A percentile compares a stretch with the other conserved stretches of the same genome.
phyloP scores from a whole-genome alignment of 53 echinoderm and acorn worm species.

The Paracentrotus lividus region DNA sequence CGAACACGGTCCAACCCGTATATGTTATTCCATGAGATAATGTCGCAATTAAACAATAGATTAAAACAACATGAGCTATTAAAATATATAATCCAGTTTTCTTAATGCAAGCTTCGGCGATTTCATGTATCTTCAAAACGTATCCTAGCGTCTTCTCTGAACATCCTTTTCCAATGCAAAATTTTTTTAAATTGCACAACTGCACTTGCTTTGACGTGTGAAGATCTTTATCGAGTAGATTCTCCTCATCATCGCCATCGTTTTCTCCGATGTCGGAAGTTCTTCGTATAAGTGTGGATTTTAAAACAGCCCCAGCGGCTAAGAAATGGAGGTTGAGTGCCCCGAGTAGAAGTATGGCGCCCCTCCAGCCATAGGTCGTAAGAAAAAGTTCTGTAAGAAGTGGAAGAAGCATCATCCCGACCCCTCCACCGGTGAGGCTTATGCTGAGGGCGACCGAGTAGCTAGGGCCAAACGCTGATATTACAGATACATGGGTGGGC shows the following conservation, averaged over 20 bases:
- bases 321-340: not conserved
- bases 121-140: not conserved
- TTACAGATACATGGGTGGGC: not conserved
- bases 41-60: not conserved
- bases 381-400: not conserved
- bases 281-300: not conserved
- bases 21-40: not conserved
- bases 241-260: not conserved
- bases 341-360: not conserved
- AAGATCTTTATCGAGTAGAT: not conserved
- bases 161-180: not conserved
- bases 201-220: not conserved
- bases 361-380: not conserved
- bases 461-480: not conserved
- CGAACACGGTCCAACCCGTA: not conserved
- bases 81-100: not conserved
- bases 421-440: not conserved
- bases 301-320: not conserved
- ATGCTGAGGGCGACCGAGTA: not conserved
- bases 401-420: not conserved
- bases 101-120: not conserved
- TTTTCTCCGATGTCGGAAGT: not conserved
- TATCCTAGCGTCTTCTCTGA: not conserved
- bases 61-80: not conserved
- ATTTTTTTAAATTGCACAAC: not conserved